Evolutionary conservation across 2,113 vertebrate genomes (phyloP).

Genomic region (Xenopus borealis): DNA sequence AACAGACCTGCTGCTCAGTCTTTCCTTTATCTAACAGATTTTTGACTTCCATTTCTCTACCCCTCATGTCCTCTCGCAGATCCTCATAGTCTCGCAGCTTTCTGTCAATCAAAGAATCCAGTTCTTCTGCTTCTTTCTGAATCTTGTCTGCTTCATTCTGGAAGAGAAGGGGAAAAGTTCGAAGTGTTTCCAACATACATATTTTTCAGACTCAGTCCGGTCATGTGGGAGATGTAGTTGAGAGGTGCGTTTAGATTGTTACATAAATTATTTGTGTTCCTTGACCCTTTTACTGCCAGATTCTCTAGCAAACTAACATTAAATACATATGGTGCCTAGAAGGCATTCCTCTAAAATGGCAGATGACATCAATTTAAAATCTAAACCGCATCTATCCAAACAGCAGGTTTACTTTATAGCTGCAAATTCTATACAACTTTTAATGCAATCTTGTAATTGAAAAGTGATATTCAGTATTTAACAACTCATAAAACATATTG

Average conservation of each 20-base stretch:
- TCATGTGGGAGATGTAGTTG: background rate
- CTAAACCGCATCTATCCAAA: too few relatives aligned
- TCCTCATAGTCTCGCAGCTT: slow-evolving; percentile 88
- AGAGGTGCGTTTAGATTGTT: background rate
- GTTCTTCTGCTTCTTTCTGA: slow-evolving; percentile 85
- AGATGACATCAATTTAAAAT: too few relatives aligned
- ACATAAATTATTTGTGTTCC: background rate
- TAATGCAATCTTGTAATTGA: too few relatives aligned
- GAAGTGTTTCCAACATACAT: too few relatives aligned
- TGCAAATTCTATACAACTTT: too few relatives aligned
- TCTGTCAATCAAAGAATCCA: slow-evolving; percentile 85
- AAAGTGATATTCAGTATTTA: too few relatives aligned
- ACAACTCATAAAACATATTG: too few relatives aligned
- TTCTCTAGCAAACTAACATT: background rate
- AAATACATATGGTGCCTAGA: background rate
- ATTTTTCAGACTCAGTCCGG: too few relatives aligned
- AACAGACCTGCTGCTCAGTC: slow-evolving; percentile 87
- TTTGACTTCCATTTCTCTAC: slow-evolving; percentile 87
- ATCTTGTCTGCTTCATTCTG: slow-evolving; percentile 87
- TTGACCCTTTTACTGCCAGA: background rate
- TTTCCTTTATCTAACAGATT: slow-evolving; percentile 92
- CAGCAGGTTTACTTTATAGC: too few relatives aligned
- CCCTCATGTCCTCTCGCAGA: slow-evolving; percentile 85
- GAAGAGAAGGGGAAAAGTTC: slow-evolving; percentile 2
- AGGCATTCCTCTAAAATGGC: background rate